These are phyloP conservation scores for Platysternon megacephalum DNA, from an alignment of 2,113 vertebrate species.

Conservation along the genomic window DNA sequence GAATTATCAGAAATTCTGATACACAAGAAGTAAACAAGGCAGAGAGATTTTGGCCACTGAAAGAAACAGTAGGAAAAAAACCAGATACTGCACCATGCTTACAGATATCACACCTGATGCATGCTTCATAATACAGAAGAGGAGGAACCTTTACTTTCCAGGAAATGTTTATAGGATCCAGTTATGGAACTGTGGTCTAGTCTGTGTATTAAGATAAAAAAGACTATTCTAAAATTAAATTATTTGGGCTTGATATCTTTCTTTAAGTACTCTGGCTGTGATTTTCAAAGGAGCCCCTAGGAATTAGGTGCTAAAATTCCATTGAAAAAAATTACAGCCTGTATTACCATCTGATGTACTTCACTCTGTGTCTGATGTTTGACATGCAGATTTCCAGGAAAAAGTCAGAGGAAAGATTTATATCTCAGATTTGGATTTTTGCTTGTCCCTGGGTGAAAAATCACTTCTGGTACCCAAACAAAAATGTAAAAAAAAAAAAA, in stretches of 20 bases:
- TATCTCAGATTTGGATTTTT: neutral
- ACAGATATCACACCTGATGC: neutral
- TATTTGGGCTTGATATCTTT: too few relatives aligned
- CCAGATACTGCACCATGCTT: neutral
- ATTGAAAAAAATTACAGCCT: neutral
- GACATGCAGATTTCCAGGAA: fast-evolving
- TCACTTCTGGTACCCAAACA: neutral
- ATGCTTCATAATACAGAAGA: neutral
- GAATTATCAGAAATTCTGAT: neutral
- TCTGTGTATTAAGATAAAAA: fast-evolving
- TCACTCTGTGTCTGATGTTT: neutral
- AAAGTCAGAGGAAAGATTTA: neutral
- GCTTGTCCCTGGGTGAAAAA: neutral
- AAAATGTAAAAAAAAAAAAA: neutral
- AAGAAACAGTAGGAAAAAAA: neutral
- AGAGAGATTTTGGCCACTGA: neutral
- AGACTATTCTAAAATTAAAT: neutral
- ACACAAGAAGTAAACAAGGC: neutral
- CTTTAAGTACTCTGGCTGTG: neutral
- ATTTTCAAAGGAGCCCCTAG: fast-evolving
- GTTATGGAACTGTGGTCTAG: neutral
- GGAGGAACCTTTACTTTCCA: neutral
- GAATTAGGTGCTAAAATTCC: neutral
- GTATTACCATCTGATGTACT: fast-evolving
- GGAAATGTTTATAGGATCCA: neutral